A percentile compares a stretch with the other conserved stretches of the same genome.
phyloP scores from a whole-genome alignment of 2,888 invertebrate species.

The Phalangium opilio region DNA sequence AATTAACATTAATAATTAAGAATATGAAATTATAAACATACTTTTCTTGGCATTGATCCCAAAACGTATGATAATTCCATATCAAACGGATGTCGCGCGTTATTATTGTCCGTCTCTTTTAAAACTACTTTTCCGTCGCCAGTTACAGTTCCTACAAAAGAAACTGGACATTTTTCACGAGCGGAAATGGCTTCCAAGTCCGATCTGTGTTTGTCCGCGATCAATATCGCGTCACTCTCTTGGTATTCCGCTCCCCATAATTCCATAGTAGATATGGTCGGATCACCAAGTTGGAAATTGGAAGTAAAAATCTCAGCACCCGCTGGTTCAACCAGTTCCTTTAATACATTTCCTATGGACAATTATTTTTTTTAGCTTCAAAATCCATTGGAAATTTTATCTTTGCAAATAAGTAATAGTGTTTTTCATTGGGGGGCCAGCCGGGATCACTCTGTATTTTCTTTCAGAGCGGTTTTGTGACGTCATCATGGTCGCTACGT shows the following conservation, averaged over 20 bases:
- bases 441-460: too few species aligned
- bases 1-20: too few species aligned
- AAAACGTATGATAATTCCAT: conserved; percentile 74
- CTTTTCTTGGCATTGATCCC: conserved; percentile 69
- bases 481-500: too few species aligned
- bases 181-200: conserved; percentile 53
- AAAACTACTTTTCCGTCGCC: conserved; percentile 53
- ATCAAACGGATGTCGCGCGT: conserved; percentile 57
- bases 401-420: too few species aligned
- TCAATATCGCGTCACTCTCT: conserved; percentile 81
- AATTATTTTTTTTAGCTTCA: too few species aligned
- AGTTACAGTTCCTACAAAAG: conserved; percentile 81
- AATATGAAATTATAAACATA: too few species aligned
- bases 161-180: conserved; percentile 81
- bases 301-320: conserved; percentile 80
- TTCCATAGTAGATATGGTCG: conserved; percentile 79
- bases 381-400: too few species aligned
- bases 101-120: conserved; percentile 23
- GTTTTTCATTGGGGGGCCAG: too few species aligned
- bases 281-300: conserved; percentile 80
- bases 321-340: conserved; percentile 86
- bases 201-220: conserved; percentile 46
- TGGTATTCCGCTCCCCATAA: conserved; percentile 98
- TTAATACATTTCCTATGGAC: conserved; percentile 71
- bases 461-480: too few species aligned